Conservation (phyloP, 2,797 vertebrate genomes). For the Trematomus bernacchii region DNA sequence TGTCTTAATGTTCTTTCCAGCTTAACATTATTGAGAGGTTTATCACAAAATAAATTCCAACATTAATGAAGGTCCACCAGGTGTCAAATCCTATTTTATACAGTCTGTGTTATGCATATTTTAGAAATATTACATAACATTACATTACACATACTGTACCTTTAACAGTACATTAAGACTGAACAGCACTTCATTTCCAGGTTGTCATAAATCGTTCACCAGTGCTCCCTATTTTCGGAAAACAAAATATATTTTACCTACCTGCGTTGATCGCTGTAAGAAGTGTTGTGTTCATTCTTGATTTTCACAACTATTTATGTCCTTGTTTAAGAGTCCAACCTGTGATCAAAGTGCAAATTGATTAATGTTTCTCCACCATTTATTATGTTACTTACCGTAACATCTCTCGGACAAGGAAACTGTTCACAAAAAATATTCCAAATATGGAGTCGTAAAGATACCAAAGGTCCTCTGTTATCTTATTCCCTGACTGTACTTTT, state of each 20-base stretch:
- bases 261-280: neutral
- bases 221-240: neutral
- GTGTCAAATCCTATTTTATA: neutral
- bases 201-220: neutral
- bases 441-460: neutral
- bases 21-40: neutral
- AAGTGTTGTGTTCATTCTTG: neutral
- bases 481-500: neutral
- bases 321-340: neutral
- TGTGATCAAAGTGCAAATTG: slow-evolving; percentile 1
- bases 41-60: neutral
- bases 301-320: neutral
- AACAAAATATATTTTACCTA: neutral
- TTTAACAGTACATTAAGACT: neutral
- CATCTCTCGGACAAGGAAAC: neutral
- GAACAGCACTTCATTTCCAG: neutral
- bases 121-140: no score
- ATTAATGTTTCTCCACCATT: neutral
- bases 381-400: neutral
- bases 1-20: neutral
- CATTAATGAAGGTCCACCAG: neutral
- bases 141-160: no score
- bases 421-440: neutral
- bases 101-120: no score
- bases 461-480: neutral